Base-by-base conservation (phyloP, 2,797 vertebrate species). In the Chaetodon trifasciatus region DNA sequence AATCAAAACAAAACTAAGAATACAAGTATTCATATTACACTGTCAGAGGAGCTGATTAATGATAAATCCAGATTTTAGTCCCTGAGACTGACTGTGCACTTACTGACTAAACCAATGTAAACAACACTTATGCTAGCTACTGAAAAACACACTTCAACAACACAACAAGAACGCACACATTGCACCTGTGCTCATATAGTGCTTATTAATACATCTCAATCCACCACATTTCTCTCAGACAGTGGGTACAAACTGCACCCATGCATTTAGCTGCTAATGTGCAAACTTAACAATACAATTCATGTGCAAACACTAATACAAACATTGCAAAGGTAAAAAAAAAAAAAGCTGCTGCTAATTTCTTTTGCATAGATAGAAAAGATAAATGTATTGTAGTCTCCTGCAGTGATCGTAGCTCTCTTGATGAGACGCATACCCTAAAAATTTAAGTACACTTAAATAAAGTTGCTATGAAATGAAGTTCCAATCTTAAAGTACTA, bases 341-440 rank as follows among this genome's bases (percentile, higher is more conserved):
- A 55, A 58, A 40, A 4, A 3, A 32, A 32, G 28, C 23, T 19
- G 9, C 53, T 17, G 3, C 44, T 60, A 3, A 4, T 68, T 81
- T 52, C 32, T 71, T 42, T 83, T 92, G 91, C 89, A 91, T 93
- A 89, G 86, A 77, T 55, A 44, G 28, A 88, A 84, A 76, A 15
- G 4, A 50, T 23, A 74, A 46, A 81, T 19, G 47, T 44, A 19
- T 39, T 32, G 11, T 11, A 37, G 3, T 60, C 6, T 16, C 7
- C 60, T 79, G 67, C 49, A 47, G 28, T 23, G 56, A 68, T 37
- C 16, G 16, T 35, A 9, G 16, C 35, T 46, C n/a, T 69, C 19
- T 35, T 7, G n/a, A 65, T 47, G 8, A 21, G 49, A 70, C 24
- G 8, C 42, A 8, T 55, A 53, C 28, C 32, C 21, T 12, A 52